Evolutionary conservation across 2,797 vertebrate species (phyloP).

Genomic region (Buceros bicornis): DNA sequence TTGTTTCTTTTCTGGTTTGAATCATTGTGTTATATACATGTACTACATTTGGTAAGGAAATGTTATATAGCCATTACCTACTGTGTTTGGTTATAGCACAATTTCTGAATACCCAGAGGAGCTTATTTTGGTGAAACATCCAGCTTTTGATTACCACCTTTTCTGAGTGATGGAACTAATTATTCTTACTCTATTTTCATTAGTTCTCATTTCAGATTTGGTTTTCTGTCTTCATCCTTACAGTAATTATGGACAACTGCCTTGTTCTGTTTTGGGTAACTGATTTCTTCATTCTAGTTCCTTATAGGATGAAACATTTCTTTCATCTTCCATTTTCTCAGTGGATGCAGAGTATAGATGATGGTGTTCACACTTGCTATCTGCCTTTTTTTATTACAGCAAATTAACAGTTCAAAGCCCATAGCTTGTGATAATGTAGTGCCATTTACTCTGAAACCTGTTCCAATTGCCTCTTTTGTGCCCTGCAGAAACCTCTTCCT

Average conservation of each 20-base stretch:
- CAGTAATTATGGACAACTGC: background rate
- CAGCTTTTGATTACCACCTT: background rate
- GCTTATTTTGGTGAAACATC: background rate
- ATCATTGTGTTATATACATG: background rate
- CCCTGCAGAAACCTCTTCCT: background rate
- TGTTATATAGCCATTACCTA: background rate
- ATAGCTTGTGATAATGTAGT: background rate
- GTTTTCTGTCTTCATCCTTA: background rate
- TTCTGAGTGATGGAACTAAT: background rate
- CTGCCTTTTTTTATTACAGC: background rate
- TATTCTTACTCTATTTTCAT: background rate
- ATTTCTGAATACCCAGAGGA: background rate
- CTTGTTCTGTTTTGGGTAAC: background rate
- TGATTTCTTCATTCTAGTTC: background rate
- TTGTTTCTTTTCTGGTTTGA: background rate
- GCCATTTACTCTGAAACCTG: background rate
- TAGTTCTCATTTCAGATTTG: background rate
- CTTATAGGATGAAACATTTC: background rate
- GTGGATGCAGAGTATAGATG: background rate
- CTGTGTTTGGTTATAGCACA: background rate
- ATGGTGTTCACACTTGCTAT: background rate
- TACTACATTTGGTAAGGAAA: background rate
- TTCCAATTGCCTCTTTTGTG: background rate
- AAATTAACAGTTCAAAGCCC: background rate
- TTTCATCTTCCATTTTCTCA: background rate